Conservation (phyloP, 2,888 invertebrate genomes). For the Hermaeophaga mercurialis region DNA sequence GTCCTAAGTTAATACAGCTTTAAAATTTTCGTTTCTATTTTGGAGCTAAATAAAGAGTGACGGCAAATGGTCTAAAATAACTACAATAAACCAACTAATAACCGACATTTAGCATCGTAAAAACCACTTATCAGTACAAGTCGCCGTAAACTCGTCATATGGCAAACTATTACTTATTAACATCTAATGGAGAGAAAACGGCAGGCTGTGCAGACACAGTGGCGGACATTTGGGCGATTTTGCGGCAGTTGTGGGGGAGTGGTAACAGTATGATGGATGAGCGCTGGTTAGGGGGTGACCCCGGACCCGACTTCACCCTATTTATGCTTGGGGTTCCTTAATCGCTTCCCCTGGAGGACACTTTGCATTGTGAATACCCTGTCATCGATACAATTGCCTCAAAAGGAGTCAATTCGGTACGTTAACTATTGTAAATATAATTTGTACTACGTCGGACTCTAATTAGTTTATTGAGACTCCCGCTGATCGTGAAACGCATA, state of each 20-base stretch:
- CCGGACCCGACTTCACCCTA: slow-evolving; percentile 36
- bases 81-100: slow-evolving; percentile 33
- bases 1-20: no score
- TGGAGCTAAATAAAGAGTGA: no score
- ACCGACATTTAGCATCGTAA: slow-evolving; percentile 42
- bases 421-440: slow-evolving; percentile 38
- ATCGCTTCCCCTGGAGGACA: slow-evolving; percentile 41
- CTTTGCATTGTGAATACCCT: slow-evolving; percentile 41
- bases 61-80: background rate
- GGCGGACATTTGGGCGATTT: slow-evolving; percentile 40
- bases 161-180: slow-evolving; percentile 39
- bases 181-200: slow-evolving; percentile 29
- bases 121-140: slow-evolving; percentile 37
- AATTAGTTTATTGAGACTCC: slow-evolving; percentile 29
- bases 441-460: slow-evolving; percentile 31
- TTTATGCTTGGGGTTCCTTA: slow-evolving; percentile 40
- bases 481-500: slow-evolving; percentile 19
- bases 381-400: slow-evolving; percentile 47
- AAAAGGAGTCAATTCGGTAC: slow-evolving; percentile 47
- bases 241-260: slow-evolving; percentile 52
- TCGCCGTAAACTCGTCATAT: slow-evolving; percentile 41
- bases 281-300: slow-evolving; percentile 43
- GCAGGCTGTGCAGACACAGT: slow-evolving; percentile 27
- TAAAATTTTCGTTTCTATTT: no score
- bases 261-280: slow-evolving; percentile 51